Base-by-base conservation (phyloP, 2,797 vertebrate species). In the Vultur gryphus region DNA sequence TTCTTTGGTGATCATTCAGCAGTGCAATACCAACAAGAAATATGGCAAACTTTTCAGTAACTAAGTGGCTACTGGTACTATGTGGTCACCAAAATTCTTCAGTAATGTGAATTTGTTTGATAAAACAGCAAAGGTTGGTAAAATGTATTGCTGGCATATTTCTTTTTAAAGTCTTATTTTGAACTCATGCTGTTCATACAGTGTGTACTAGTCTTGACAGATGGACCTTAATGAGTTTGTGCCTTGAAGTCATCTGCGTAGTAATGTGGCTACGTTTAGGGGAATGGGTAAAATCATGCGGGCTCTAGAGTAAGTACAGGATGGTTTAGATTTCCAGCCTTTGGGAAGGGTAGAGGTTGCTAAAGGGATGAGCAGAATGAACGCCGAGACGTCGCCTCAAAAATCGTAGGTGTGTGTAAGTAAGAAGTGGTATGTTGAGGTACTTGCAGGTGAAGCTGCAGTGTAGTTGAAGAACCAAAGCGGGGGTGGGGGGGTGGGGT, bases 331-430 rank as follows among this genome's bases (percentile, higher is more conserved):
- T 64, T 75, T 58, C 39, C 39, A 70, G 33, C 44, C 18, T 61
- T 69, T 64, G 44, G 78, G n/a, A 71, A 76, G 16, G 33, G 29
- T 11, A 9, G 55, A 29, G 17, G 11, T 18, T 35, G 65, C 28
- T 41, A 31, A 33, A 67, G 59, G 31, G 35, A 9, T 35, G 7
- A 7, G 75, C 62, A 71, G 31, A 44, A 64, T 12, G 20, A 49
- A 41, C 1, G 6, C 51, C 51, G 51, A 41, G 77, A 16, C 0
- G 1, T 54, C 1, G 0, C 57, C 61, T 80, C 18, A 51, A 4
- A 49, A 71, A 8, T 16, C 0, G 0, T 6, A 41, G 4, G 7
- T 33, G 37, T 0, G 0, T 37, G 23, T 33, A n/a, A 55, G 21
- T 9, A 23, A 70, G 57, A n/a, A 54, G 35, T 24, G 26, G 10